Evolutionary conservation across 2,113 vertebrate genomes (phyloP).

Genomic region (Nothoprocta pentlandii): DNA sequence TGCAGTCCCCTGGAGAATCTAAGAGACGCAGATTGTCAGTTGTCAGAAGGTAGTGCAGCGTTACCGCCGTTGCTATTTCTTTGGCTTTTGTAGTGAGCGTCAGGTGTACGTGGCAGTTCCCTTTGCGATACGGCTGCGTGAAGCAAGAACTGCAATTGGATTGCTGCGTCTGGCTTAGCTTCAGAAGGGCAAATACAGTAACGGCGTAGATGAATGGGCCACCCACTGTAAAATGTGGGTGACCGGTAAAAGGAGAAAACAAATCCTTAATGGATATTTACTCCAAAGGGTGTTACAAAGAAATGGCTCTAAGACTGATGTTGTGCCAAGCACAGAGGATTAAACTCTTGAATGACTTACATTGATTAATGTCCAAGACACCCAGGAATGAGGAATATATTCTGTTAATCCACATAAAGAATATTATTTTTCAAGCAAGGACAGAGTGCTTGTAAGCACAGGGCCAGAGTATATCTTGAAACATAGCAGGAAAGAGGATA

Average conservation of each 20-base stretch:
- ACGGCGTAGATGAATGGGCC: constrained; percentile 66
- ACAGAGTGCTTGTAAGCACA: constrained; percentile 35
- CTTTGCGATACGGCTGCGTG: neutral
- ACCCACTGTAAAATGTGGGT: constrained; percentile 78
- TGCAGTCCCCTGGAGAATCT: neutral
- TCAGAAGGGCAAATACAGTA: constrained; percentile 71
- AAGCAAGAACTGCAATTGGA: constrained; percentile 24
- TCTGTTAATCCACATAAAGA: constrained; percentile 69
- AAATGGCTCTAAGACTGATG: constrained; percentile 77
- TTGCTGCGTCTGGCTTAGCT: constrained; percentile 72
- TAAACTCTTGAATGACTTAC: constrained; percentile 63
- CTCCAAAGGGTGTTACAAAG: constrained; percentile 68
- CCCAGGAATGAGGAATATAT: constrained; percentile 68
- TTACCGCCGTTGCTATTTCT: constrained; percentile 47
- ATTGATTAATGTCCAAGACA: constrained; percentile 69
- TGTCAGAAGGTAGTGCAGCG: constrained; percentile 39
- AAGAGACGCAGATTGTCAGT: constrained; percentile 12
- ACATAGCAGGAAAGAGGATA: constrained; percentile 19
- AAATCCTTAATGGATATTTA: constrained; percentile 76
- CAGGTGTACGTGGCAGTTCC: constrained; percentile 17
- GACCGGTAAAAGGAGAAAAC: constrained; percentile 61
- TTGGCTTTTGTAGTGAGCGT: constrained; percentile 30
- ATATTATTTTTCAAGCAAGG: constrained; percentile 73
- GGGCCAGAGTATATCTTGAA: constrained; percentile 52
- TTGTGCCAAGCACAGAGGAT: constrained; percentile 73